phyloP scores from a whole-genome alignment of 2,113 vertebrate genomes.

The Brachypteracias leptosomus region DNA sequence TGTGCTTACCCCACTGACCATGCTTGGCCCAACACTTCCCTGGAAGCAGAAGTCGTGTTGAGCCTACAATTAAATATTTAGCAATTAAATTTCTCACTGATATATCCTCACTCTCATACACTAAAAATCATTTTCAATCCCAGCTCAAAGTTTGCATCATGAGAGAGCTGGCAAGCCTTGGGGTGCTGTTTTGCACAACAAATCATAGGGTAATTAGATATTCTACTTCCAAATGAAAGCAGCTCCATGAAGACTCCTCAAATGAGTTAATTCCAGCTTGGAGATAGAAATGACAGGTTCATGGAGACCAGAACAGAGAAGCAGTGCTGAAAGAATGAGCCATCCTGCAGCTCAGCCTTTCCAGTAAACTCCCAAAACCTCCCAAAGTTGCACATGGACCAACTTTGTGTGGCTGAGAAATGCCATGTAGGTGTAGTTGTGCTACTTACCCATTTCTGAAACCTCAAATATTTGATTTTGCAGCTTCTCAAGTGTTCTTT shows the following conservation, averaged over 20 bases:
- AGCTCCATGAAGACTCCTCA: neutral
- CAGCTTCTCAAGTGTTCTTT: neutral
- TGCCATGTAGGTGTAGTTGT: neutral
- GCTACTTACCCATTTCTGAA: neutral
- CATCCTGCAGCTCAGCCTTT: neutral
- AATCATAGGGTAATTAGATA: neutral
- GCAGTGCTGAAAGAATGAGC: neutral
- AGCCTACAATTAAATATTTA: neutral
- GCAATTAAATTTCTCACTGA: neutral
- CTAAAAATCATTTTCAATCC: neutral
- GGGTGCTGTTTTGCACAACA: neutral
- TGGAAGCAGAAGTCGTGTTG: neutral
- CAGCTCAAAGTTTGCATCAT: neutral
- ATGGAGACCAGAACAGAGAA: neutral
- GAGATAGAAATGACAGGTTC: neutral
- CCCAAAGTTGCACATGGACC: fast-evolving
- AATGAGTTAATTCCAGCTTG: neutral
- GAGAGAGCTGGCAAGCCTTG: neutral
- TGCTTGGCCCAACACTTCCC: neutral
- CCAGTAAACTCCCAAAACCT: neutral
- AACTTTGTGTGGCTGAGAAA: neutral
- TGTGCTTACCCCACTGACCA: neutral
- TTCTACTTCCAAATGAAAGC: neutral
- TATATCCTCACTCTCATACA: neutral
- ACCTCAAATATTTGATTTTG: neutral